These are phyloP conservation scores for Polymixis lichenea DNA, from an alignment of 2,888 invertebrate species.

Conservation along the genomic window DNA sequence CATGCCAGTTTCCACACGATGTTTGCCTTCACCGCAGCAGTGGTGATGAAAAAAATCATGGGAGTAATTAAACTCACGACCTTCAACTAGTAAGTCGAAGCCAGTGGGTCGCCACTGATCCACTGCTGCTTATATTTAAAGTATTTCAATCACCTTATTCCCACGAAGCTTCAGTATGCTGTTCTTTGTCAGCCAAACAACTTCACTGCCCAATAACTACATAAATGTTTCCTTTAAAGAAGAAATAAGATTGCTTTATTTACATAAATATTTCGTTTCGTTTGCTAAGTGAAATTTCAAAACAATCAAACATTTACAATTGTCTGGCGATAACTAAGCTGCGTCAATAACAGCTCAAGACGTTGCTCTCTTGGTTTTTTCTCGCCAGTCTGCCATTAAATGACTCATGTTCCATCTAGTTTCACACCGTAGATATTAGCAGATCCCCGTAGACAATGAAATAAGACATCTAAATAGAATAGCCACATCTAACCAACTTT, in stretches of 20 bases:
- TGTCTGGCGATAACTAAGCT: slow-evolving; percentile 44
- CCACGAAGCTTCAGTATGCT: slow-evolving; percentile 16
- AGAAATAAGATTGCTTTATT: too few species aligned
- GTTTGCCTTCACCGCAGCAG: too few species aligned
- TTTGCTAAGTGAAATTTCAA: slow-evolving; percentile 22
- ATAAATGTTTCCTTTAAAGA: background rate
- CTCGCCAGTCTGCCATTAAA: slow-evolving; percentile 45
- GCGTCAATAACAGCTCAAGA: slow-evolving; percentile 34
- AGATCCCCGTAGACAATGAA: background rate
- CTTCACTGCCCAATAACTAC: slow-evolving; percentile 20
- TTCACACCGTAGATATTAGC: slow-evolving; percentile 32
- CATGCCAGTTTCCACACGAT: too few species aligned
- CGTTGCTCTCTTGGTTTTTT: slow-evolving; percentile 57
- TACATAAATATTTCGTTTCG: slow-evolving; percentile 27
- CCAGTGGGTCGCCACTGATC: too few species aligned
- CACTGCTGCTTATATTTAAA: too few species aligned
- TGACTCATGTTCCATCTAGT: slow-evolving; percentile 54
- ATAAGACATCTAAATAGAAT: background rate
- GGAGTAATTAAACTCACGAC: too few species aligned
- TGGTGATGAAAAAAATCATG: too few species aligned
- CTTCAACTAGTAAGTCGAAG: too few species aligned
- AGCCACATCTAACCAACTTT: background rate
- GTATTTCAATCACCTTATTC: slow-evolving; percentile 2
- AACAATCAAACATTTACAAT: slow-evolving; percentile 54
- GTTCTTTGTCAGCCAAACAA: slow-evolving; percentile 26